Evolutionary conservation across 2,888 invertebrate genomes (phyloP).

Genomic region (Neoascia interrupta): DNA sequence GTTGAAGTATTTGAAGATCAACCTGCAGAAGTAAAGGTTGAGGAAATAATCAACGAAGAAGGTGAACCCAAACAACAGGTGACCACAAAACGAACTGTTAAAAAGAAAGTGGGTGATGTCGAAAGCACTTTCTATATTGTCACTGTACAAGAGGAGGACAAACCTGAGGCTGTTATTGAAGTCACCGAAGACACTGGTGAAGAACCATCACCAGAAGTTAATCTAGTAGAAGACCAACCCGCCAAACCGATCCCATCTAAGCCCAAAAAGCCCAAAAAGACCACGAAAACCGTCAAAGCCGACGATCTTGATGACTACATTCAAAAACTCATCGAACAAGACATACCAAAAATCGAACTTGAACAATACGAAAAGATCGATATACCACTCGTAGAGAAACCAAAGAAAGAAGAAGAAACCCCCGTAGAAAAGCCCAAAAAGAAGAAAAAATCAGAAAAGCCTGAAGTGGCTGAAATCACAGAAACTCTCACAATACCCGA

Average conservation of each 20-base stretch:
- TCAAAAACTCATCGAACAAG: conserved; percentile 74
- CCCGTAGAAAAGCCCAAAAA: conserved; percentile 73
- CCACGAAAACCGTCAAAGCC: conserved; percentile 75
- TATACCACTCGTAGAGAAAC: conserved; percentile 74
- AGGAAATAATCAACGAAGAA: conserved; percentile 73
- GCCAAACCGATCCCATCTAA: conserved; percentile 70
- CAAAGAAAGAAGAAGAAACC: conserved; percentile 56
- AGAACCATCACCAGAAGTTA: conserved; percentile 51
- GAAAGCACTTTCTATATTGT: conserved; percentile 75
- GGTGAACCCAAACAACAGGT: conserved; percentile 75
- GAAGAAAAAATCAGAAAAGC: conserved; percentile 60
- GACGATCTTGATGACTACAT: conserved; percentile 75
- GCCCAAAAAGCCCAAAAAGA: conserved; percentile 74
- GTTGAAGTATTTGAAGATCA: conserved; percentile 74
- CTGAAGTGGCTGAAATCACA: conserved; percentile 72
- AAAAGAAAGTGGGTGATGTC: conserved; percentile 74
- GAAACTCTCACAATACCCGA: conserved; percentile 71
- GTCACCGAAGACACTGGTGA: conserved; percentile 73
- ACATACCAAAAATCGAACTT: conserved; percentile 77
- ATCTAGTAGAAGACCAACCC: conserved; percentile 54
- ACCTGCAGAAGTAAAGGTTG: conserved; percentile 73
- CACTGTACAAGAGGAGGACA: conserved; percentile 75
- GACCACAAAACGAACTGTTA: conserved; percentile 75
- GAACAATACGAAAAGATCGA: conserved; percentile 79
- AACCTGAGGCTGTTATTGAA: conserved; percentile 74